Percentiles rank a stretch among this genome's conserved stretches.
Evolutionary conservation across 2,113 vertebrate genomes (phyloP).

Genomic region (Toxostoma redivivum): DNA sequence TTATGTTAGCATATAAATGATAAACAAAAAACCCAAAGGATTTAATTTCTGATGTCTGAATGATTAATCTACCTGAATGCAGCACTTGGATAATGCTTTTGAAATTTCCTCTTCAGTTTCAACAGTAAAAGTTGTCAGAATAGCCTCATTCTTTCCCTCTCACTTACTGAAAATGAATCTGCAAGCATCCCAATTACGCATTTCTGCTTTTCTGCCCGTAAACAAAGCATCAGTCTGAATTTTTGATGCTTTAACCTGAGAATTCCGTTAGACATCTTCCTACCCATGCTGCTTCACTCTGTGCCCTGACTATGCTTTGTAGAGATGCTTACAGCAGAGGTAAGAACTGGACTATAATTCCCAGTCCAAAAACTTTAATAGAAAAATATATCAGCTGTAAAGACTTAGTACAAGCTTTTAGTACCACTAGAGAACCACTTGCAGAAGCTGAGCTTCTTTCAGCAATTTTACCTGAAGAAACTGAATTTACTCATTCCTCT

Average conservation of each 20-base stretch:
- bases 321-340: not conserved
- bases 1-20: not conserved
- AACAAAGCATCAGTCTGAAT: not conserved
- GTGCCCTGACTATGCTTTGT: not conserved
- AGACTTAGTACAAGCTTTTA: not conserved
- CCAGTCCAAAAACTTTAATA: not conserved
- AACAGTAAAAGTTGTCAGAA: not conserved
- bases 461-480: not conserved
- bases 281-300: not conserved
- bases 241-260: not conserved
- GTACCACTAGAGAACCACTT: not conserved
- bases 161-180: not conserved
- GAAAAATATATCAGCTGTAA: not conserved
- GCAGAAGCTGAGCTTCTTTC: not conserved
- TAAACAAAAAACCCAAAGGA: not conserved
- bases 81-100: not conserved
- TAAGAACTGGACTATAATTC: not conserved
- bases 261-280: not conserved
- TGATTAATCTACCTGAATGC: not conserved
- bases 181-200: not conserved
- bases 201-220: not conserved
- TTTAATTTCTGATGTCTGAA: not conserved
- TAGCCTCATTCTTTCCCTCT: not conserved
- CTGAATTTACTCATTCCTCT: not conserved
- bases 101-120: not conserved